A percentile compares a stretch with the other conserved stretches of the same genome.
phyloP scores from a whole-genome alignment of 23 tunicate genomes.

The Diplosoma virens region DNA sequence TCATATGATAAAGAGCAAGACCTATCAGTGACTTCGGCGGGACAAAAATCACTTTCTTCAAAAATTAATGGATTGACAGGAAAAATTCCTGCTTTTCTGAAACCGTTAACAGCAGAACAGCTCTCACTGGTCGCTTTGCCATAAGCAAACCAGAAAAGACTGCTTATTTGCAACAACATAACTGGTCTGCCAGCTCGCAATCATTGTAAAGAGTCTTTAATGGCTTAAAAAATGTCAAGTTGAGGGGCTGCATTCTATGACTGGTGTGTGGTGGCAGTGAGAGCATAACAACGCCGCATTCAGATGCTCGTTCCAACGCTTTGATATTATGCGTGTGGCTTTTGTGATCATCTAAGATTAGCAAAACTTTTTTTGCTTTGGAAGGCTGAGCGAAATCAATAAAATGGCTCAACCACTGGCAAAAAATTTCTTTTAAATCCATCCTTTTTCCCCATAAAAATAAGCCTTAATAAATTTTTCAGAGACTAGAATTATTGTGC shows the following conservation, averaged over 20 bases:
- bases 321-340: background rate
- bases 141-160: conserved; percentile 19
- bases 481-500: too few relatives aligned
- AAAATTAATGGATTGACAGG: background rate
- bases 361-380: background rate
- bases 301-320: background rate
- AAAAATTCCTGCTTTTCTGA: conserved; percentile 18
- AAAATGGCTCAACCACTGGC: conserved; percentile 5
- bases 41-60: background rate
- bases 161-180: background rate
- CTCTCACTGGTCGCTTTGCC: conserved; percentile 20
- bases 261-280: conserved; percentile 26
- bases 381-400: background rate
- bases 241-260: conserved; percentile 8
- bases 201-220: conserved; percentile 1
- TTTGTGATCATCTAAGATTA: conserved; percentile 14
- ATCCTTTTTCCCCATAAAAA: background rate
- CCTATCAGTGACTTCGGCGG: background rate
- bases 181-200: conserved; percentile 11
- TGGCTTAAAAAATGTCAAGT: conserved; percentile 5
- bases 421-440: background rate
- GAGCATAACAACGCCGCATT: conserved; percentile 16
- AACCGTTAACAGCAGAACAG: background rate
- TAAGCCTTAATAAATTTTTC: too few relatives aligned
- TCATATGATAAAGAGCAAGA: too few relatives aligned